Percentiles rank a stretch among this genome's conserved stretches.
These are phyloP conservation scores for Liparis tanakae DNA, from an alignment of 2,797 vertebrate species.

Conservation along the genomic window DNA sequence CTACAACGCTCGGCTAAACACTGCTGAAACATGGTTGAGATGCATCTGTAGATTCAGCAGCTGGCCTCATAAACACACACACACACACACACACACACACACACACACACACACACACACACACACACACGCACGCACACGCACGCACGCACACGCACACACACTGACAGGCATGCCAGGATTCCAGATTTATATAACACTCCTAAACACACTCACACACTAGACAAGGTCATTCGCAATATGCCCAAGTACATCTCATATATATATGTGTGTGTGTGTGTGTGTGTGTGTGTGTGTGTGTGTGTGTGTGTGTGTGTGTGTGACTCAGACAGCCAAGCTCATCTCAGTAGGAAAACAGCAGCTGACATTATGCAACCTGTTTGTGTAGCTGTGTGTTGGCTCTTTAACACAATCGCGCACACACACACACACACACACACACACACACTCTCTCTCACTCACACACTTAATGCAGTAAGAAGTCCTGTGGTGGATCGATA, in stretches of 20 bases:
- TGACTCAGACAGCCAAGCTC: constrained; percentile 1
- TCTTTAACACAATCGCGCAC: constrained; percentile 1
- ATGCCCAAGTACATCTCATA: constrained; percentile 19
- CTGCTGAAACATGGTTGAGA: constrained; percentile 35
- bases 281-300: not conserved
- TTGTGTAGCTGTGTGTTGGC: not conserved
- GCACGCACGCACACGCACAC: too few species aligned
- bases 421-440: not conserved
- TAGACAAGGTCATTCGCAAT: constrained; percentile 38
- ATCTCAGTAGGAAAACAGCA: constrained; percentile 48
- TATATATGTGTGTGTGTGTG: not conserved
- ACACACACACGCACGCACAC: constrained; percentile 29
- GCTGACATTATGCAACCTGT: constrained; percentile 51
- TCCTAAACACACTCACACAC: constrained; percentile 16
- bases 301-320: constrained; percentile 1
- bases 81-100: constrained; percentile 19
- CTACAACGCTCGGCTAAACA: constrained; percentile 45
- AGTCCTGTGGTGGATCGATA: constrained; percentile 43
- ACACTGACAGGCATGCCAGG: constrained; percentile 22
- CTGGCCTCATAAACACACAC: constrained; percentile 24
- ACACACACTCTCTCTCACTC: constrained; percentile 13
- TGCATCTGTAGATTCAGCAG: constrained; percentile 48
- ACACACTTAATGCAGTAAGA: constrained; percentile 11
- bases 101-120: constrained; percentile 22
- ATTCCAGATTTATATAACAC: constrained; percentile 55